Evolutionary conservation across 2,888 invertebrate species (phyloP).

Genomic region (Apeira syringaria): DNA sequence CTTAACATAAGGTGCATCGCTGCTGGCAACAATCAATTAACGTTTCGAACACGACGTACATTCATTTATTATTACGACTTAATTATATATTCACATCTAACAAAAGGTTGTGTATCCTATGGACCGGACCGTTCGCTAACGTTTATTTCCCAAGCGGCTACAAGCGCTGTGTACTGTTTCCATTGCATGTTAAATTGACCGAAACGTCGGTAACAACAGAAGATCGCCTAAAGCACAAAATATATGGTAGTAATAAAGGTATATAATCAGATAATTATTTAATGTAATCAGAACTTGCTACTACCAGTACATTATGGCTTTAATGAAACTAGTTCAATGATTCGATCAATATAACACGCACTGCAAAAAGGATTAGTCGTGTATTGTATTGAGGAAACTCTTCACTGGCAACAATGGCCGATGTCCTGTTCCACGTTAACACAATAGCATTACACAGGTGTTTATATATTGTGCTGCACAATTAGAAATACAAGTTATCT

Average conservation of each 20-base stretch:
- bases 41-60: conserved; percentile 43
- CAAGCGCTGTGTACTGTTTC: conserved; percentile 44
- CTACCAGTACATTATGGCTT: neutral
- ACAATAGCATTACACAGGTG: too few relatives aligned
- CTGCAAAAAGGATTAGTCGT: conserved; percentile 44
- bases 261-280: too few relatives aligned
- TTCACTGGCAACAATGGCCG: too few relatives aligned
- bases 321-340: neutral
- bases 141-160: conserved; percentile 37
- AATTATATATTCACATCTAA: conserved; percentile 22
- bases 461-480: too few relatives aligned
- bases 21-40: conserved; percentile 54
- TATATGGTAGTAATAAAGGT: neutral
- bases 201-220: conserved; percentile 10
- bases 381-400: conserved; percentile 37
- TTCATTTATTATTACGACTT: conserved; percentile 37
- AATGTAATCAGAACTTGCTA: too few relatives aligned
- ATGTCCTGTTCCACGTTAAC: too few relatives aligned
- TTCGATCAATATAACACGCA: conserved; percentile 35
- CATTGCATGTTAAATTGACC: conserved; percentile 32
- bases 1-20: conserved; percentile 62
- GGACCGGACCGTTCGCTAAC: conserved; percentile 65
- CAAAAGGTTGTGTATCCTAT: conserved; percentile 29
- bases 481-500: too few relatives aligned
- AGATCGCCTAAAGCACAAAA: conserved; percentile 13